Evolutionary conservation across 2,888 invertebrate genomes (phyloP).

Genomic region (Rapana venosa): DNA sequence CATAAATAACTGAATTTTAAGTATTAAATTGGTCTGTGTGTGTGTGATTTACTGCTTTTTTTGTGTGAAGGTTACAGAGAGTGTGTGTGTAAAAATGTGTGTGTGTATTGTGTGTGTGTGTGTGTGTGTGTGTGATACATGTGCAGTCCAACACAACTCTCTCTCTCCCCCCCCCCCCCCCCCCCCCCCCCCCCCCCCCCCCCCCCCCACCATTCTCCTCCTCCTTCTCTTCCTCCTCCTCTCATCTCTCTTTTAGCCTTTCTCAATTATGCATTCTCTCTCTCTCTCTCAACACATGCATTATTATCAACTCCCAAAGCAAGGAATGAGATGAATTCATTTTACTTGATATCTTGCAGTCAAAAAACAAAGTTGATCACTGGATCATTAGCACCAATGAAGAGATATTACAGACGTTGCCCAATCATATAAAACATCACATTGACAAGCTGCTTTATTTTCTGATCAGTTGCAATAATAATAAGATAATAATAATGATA

Average conservation of each 20-base stretch:
- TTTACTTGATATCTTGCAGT: neutral
- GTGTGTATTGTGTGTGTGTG: neutral
- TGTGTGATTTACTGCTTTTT: neutral
- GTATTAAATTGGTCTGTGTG: slow-evolving; percentile 9
- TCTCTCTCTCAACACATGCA: neutral
- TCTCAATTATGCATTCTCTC: neutral
- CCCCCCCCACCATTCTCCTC: neutral
- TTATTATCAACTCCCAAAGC: neutral
- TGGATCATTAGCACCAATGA: neutral
- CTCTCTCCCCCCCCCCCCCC: neutral
- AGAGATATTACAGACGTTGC: neutral
- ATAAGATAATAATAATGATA: too few species aligned
- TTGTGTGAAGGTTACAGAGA: neutral
- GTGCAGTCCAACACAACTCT: neutral
- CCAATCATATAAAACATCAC: neutral
- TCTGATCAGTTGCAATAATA: neutral
- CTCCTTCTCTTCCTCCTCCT: neutral
- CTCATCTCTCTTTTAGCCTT: neutral
- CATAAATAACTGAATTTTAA: slow-evolving; percentile 26
- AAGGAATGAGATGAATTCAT: neutral
- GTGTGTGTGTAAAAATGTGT: neutral
- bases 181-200: too few species aligned
- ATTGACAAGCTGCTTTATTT: neutral
- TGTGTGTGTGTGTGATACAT: neutral
- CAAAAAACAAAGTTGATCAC: neutral